Evolutionary conservation across 2,797 vertebrate genomes (phyloP).

Genomic region (Erethizon dorsatum): DNA sequence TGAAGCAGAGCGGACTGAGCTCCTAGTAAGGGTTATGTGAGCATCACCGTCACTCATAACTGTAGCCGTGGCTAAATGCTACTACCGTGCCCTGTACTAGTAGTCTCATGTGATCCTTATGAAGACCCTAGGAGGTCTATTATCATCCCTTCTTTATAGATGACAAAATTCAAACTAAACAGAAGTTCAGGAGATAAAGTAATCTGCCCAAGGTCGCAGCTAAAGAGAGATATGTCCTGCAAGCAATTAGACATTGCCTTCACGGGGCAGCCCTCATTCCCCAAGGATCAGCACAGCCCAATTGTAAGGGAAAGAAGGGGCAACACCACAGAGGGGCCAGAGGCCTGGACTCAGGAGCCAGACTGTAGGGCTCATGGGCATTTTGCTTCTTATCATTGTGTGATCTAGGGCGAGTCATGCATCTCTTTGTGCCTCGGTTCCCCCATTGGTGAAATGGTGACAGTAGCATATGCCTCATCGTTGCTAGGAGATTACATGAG

Average conservation of each 20-base stretch:
- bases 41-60: background rate
- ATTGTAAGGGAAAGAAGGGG: background rate
- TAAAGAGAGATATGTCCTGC: background rate
- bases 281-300: background rate
- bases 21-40: rapidly evolving
- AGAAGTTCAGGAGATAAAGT: background rate
- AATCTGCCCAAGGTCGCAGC: background rate
- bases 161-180: background rate
- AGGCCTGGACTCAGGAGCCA: background rate
- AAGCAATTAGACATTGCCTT: background rate
- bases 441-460: too few relatives aligned
- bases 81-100: too few relatives aligned
- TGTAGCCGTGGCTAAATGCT: background rate
- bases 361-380: background rate
- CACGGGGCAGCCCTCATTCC: background rate
- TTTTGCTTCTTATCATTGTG: background rate
- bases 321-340: background rate
- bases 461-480: rapidly evolving
- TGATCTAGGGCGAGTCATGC: background rate
- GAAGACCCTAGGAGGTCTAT: background rate
- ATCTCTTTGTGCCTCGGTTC: background rate
- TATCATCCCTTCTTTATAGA: background rate
- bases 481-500: rapidly evolving
- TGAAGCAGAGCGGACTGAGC: background rate
- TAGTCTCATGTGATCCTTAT: background rate